A percentile compares a stretch with the other conserved stretches of the same genome.
phyloP scores from a whole-genome alignment of 2,888 invertebrate genomes.

The Trachelus tabidus region DNA sequence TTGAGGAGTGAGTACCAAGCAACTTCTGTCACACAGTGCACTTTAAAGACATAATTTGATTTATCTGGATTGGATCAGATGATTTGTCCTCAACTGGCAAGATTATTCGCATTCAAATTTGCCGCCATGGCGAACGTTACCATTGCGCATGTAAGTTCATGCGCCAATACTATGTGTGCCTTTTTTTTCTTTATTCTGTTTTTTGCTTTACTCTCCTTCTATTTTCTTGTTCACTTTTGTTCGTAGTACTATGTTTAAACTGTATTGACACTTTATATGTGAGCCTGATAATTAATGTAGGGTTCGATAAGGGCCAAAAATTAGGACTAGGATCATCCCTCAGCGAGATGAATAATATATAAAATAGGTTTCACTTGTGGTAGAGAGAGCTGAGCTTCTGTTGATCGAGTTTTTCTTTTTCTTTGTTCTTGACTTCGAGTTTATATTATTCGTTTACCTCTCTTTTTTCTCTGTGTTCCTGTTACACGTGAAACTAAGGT shows the following conservation, averaged over 20 bases:
- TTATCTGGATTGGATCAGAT: neutral
- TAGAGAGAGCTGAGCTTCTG: neutral
- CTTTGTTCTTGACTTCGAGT: neutral
- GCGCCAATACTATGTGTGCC: neutral
- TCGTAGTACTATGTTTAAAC: neutral
- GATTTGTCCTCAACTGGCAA: neutral
- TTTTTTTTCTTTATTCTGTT: neutral
- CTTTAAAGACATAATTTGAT: neutral
- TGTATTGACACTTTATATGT: neutral
- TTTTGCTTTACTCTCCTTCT: neutral
- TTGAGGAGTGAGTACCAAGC: neutral
- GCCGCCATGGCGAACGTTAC: neutral
- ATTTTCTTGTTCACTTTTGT: neutral
- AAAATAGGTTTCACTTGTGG: neutral
- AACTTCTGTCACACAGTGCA: neutral
- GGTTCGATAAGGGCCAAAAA: conserved; percentile 16
- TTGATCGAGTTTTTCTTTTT: neutral
- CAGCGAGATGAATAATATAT: neutral
- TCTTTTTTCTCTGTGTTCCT: neutral
- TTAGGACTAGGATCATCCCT: conserved; percentile 15
- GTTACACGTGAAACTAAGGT: too few species aligned
- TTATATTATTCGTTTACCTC: neutral
- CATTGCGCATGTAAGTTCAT: neutral
- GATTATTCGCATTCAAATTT: neutral
- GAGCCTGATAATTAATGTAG: conserved; percentile 4